phyloP scores from a whole-genome alignment of 2,797 vertebrate species.

The Monodelphis domestica region DNA sequence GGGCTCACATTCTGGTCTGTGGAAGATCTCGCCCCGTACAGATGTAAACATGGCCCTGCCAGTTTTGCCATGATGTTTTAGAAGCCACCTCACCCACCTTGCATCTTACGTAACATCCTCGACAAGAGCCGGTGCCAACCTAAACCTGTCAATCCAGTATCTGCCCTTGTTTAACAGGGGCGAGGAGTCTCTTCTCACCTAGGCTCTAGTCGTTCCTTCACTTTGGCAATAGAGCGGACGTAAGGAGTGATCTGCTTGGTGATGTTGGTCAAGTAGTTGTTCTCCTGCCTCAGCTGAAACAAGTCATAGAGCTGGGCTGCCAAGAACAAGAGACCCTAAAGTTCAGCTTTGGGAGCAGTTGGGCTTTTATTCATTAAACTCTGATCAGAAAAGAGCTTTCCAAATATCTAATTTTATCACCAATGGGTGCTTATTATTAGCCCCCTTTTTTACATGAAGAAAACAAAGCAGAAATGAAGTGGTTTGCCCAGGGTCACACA shows the following conservation, averaged over 20 bases:
- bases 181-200: conserved; percentile 84
- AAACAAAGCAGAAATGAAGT: not conserved
- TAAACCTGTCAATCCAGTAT: not conserved
- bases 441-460: not conserved
- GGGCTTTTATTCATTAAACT: not conserved
- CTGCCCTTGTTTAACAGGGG: not conserved
- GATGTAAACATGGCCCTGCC: not conserved
- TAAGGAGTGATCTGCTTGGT: conserved; percentile 94
- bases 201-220: conserved; percentile 94
- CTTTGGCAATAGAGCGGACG: conserved; percentile 94
- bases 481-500: no score
- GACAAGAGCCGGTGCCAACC: not conserved
- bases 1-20: not conserved
- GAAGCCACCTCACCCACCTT: not conserved
- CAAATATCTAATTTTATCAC: not conserved
- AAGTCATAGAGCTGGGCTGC: conserved; percentile 94
- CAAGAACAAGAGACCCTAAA: conserved; percentile 17
- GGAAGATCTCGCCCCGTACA: not conserved
- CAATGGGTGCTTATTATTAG: not conserved
- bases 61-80: not conserved
- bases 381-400: not conserved
- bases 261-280: conserved; percentile 92
- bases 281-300: conserved; percentile 94
- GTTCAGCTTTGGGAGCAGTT: not conserved
- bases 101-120: not conserved